These are phyloP conservation scores for Oryctes rhinoceros DNA, from an alignment of 1,140 invertebrate genomes.

Conservation along the genomic window DNA sequence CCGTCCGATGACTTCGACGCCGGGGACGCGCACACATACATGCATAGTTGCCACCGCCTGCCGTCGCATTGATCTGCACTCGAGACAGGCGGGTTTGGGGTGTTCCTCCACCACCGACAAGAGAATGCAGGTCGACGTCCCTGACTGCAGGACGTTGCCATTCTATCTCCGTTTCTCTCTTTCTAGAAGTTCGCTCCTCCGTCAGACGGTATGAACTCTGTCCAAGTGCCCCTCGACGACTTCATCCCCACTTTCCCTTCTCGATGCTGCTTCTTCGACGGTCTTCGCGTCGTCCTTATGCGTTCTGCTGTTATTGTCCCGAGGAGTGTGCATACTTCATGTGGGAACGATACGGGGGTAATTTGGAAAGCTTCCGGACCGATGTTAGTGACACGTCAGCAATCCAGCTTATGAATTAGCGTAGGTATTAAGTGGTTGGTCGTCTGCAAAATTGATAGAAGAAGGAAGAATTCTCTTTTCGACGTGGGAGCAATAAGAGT, in stretches of 20 bases:
- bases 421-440: too few relatives aligned
- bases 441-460: too few relatives aligned
- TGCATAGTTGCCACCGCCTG: background rate
- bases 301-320: background rate
- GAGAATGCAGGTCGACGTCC: slow-evolving; percentile 50
- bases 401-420: background rate
- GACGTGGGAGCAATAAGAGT: too few relatives aligned
- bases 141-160: slow-evolving; percentile 48
- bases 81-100: slow-evolving; percentile 46
- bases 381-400: background rate
- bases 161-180: slow-evolving; percentile 32
- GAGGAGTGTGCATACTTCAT: slow-evolving; percentile 1
- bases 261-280: background rate
- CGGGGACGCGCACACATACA: slow-evolving; percentile 13
- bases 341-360: slow-evolving; percentile 6
- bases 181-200: background rate
- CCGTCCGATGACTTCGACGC: slow-evolving; percentile 37
- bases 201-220: background rate
- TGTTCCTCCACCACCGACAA: slow-evolving; percentile 35
- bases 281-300: slow-evolving; percentile 13
- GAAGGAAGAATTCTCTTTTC: too few relatives aligned
- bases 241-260: slow-evolving; percentile 27
- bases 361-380: background rate
- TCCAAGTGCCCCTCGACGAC: slow-evolving; percentile 1
- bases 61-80: slow-evolving; percentile 50